phyloP scores from a whole-genome alignment of 2,113 vertebrate genomes.

The Alces alces region DNA sequence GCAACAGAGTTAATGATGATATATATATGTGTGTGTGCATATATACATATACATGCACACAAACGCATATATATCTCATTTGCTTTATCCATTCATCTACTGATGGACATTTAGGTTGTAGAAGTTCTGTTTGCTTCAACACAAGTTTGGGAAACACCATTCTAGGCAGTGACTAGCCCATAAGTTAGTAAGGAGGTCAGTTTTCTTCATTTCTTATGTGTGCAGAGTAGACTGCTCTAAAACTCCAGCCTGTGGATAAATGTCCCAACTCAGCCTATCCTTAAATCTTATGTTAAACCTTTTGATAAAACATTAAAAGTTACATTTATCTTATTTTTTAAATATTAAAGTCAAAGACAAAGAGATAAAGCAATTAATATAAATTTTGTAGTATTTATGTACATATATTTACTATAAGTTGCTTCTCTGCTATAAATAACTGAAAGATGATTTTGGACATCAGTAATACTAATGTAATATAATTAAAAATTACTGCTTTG shows the following conservation, averaged over 20 bases:
- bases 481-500: neutral
- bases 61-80: neutral
- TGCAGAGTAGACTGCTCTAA: neutral
- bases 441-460: neutral
- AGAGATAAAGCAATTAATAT: neutral
- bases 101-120: neutral
- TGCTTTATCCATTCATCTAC: neutral
- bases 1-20: neutral
- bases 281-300: neutral
- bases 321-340: neutral
- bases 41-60: accelerated
- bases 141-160: neutral
- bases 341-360: neutral
- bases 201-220: neutral
- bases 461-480: neutral
- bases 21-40: neutral
- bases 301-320: neutral
- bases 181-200: neutral
- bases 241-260: neutral
- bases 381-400: neutral
- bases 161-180: neutral
- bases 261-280: neutral
- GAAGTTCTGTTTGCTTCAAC: neutral
- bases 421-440: neutral
- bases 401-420: neutral